Base-by-base conservation (phyloP, 2,113 vertebrate species). In the Sciurus niger region DNA sequence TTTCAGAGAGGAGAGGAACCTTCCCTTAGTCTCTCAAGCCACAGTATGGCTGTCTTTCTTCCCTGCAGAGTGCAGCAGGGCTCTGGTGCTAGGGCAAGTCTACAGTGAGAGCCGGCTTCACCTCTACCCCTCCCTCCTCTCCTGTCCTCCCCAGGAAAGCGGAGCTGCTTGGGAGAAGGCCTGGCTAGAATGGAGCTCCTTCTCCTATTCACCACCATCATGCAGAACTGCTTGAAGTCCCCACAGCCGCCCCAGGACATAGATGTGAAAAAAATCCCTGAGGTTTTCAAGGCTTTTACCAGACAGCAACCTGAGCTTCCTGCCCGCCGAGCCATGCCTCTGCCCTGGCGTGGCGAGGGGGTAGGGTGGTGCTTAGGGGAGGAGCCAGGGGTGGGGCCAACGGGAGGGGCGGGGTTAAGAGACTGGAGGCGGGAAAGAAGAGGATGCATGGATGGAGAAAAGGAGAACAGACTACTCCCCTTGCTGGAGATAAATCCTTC, bases 101-200 rank as follows among this genome's bases (percentile, higher is more conserved):
- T 3, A 9, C 24, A 12, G 16, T 5, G 8, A 74, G 5, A n/a
- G 13, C 3, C 6, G 16, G 6, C 20, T 72, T 78, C 55, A 91
- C n/a, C 32, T 18, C 30, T 0, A 0, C 6, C 5, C 11, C 17
- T 22, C 46, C 48, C 13, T 1, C 28, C 30, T 25, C 53, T 2
- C 28, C 30, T 25, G 48, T 2, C 22, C 22, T 74, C 77, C 34
- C 40, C 92, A 98, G 97, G 97, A 80, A 98, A 97, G 77, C 82
- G 97, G 4, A 70, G 76, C 76, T 98, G 98, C 63, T 90, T 97
- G 0, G 95, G 97, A 74, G 97, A 98, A 82, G 63, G 67, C 17
- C 76, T 98, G 84, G 96, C 97, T 8, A 95, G 68, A 48, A 96
- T 97, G 97, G 96, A 98, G 82, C 88, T 98, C n/a, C 97, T 98